Base-by-base conservation (phyloP, 2,888 invertebrate species). In the Catotricha subobsoleta region DNA sequence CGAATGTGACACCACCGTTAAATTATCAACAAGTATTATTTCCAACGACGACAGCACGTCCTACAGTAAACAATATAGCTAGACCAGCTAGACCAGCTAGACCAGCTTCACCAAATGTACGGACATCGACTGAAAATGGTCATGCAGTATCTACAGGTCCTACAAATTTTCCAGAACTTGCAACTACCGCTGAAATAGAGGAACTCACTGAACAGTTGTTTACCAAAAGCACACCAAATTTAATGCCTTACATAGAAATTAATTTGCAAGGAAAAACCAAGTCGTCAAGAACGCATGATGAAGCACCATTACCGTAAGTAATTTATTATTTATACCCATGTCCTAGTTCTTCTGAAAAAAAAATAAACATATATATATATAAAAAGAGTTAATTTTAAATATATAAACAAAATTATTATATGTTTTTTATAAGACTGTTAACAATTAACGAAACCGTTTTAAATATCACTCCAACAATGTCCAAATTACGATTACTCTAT, bases 221-320 rank as follows among this genome's bases (percentile, higher is more conserved):
- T 43, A 68, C 67, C 42, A 77, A 79, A 54, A 86, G 86, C 54
- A 62, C 60, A 1, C 83, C 81, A 56, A 83, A 81, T 56, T 79
- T 78, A 30, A 71, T 77, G 6, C 73, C 64, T 52, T 69, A 71
- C 48, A 66, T 83, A n/a, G 73, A 69, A 0, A 53, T 84, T 2
- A 80, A 83, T 57, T 67, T 74, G 45, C 86, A 87, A 63, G 76
- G 75, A 46, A 73, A 73, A 56, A 83, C 83, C 1, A 70, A 74
- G 2, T 77, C 80, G 8, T 69, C 70, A 38, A 76, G 76, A 13
- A 64, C 62, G 40, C 68, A 64, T 12, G 86, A 87, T 55, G 74
- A 76, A 58, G 82, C 86, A 7, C 73, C 82, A 20, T 60, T 67
- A 49, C 77, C 80, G 84, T 86, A 68, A 74, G 78, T 40, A 13